Evolutionary conservation across 2,113 vertebrate species (phyloP).

Genomic region (Silurus glanis): DNA sequence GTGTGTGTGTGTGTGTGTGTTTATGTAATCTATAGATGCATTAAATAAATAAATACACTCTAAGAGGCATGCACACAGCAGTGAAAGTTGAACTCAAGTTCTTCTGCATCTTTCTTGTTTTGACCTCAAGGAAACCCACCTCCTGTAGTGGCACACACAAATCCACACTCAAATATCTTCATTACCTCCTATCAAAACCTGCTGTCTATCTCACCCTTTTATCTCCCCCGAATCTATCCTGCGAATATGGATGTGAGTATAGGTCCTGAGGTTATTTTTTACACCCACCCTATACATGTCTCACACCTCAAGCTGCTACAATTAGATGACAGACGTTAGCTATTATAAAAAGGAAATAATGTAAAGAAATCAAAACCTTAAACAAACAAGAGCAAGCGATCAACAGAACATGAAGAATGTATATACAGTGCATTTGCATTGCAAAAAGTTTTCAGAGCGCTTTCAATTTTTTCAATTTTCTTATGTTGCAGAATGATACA

Average conservation of each 20-base stretch:
- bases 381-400: neutral
- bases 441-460: too few species aligned
- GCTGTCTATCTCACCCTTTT: neutral
- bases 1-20: neutral
- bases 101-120: neutral
- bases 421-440: too few species aligned
- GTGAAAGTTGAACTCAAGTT: slow-evolving; percentile 7
- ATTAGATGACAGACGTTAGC: neutral
- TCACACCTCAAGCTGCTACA: neutral
- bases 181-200: neutral
- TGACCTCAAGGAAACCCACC: neutral
- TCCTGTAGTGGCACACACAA: neutral
- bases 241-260: neutral
- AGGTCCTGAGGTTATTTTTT: neutral
- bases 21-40: neutral
- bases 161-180: neutral
- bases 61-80: neutral
- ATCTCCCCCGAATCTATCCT: neutral
- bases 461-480: too few species aligned
- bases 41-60: neutral
- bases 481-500: too few species aligned
- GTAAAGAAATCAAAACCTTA: neutral
- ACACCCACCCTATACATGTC: neutral
- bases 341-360: neutral
- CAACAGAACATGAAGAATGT: neutral